Base-by-base conservation (phyloP, 2,113 vertebrate species). In the Gasterosteus aculeatus region DNA sequence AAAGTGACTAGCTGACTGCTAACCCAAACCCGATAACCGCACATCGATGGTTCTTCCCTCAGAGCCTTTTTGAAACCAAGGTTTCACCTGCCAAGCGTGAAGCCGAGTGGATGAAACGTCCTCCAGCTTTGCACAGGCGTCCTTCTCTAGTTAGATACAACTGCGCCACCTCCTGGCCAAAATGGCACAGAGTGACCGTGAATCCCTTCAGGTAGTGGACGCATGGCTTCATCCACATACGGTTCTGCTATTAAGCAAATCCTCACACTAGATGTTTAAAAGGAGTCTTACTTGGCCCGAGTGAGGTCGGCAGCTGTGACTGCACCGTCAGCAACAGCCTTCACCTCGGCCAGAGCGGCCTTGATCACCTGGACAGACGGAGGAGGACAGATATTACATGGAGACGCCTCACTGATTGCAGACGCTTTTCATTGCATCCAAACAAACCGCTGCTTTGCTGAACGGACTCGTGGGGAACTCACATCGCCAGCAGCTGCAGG, bases 271-370 rank as follows among this genome's bases (percentile, higher is more conserved):
- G 3, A 14, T 14, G n/a, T 39, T 16, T 5, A 54, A 2, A 35
- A 31, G 29, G 31, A 66, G 38, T 94, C 98, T 95, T 93, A 99
- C 98, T 97, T 99, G 76, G 98, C 98, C 18, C n/a, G 86, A 64
- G 90, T 91, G 73, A 99, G 81, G 61, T 98, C 97, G 0, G 88
- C 91, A n/a, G 91, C 93, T 0, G 95, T 93, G 78, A 99, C 72
- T 26, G 86, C 92, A 0, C 97, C 97, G 62, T 97, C 93, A 72
- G 97, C 95, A 54, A 98, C 47, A 31, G 93, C 89, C 75, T 96
- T 96, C 39, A 98, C 92, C 89, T 99, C 94, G 67, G 90, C 91
- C 42, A 98, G 56, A 62, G 97, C 97, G 12, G 97, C 94, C 82
- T 92, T 96, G 81, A 99, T 95, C 33, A 98, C 97, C 98, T 99